Evolutionary conservation across 2,797 vertebrate genomes (phyloP), one percentile per base, ranked within the genome.

Genomic region (Poeciliopsis presidionis): DNA sequence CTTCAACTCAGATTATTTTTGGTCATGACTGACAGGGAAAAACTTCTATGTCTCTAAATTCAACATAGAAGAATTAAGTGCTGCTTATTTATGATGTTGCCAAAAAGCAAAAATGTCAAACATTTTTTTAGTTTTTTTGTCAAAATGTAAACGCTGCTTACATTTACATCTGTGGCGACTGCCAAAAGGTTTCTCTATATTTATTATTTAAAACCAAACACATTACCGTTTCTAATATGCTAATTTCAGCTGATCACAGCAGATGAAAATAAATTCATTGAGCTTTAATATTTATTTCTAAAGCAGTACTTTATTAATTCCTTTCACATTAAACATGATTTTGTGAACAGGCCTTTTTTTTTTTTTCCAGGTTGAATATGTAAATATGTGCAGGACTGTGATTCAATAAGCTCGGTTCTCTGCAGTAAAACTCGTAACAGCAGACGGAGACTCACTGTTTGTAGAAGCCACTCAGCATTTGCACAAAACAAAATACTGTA

Each of bases 391-490:
- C 63, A 59, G 39, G 46, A 43, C 74, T 25, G 71, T 79, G 78
- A 30, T 85, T 18, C 22, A 77, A 85, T 75, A 63, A 76, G 76
- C 72, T 85, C 51, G 75, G 75, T 84, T 70, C n/a, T 47, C 69
- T 61, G 65, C 81, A 67, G 74, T 77, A 51, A 78, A 79, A 65
- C 84, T 82, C 87, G 76, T 74, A 33, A 76, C 45, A 45, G 73
- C 76, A 81, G 77, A 80, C 70, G 55, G 81, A 75, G 65, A 81
- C 53, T 71, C 51, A 74, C 63, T 75, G 63, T 86, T 84, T 81
- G 81, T 85, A 67, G 36, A 74, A 77, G 80, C 73, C 81, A 75
- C 71, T 86, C 73, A 82, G 65, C 82, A 75, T 84, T 82, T 90
- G 78, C 83, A 86, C 86, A 86, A 75, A 81, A 28, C 59, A 57